phyloP scores from a whole-genome alignment of 2,797 vertebrate species.

The Streptopelia turtur region DNA sequence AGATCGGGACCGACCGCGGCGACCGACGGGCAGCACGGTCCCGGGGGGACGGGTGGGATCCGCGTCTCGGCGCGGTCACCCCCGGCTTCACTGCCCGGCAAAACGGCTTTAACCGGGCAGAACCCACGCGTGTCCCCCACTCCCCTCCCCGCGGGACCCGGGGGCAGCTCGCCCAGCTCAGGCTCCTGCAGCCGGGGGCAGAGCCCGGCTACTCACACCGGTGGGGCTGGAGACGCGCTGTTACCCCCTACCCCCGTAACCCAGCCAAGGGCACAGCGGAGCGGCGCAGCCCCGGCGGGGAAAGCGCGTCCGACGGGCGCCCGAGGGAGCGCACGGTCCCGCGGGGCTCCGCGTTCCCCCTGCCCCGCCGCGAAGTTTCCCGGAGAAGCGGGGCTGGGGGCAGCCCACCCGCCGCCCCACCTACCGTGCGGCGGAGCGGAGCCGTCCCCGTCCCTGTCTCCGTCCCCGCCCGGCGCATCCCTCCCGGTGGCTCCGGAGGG shows the following conservation, averaged over 20 bases:
- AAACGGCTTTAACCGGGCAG: background rate
- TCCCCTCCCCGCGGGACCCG: background rate
- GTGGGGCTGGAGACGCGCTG: background rate
- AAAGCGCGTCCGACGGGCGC: background rate
- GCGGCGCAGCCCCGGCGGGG: background rate
- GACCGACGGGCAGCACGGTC: background rate
- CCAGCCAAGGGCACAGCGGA: background rate
- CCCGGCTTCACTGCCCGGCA: background rate
- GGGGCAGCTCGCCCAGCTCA: background rate
- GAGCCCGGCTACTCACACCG: background rate
- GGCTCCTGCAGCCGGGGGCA: background rate
- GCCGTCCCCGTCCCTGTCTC: background rate
- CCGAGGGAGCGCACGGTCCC: background rate
- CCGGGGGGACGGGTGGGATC: background rate
- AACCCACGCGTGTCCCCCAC: background rate
- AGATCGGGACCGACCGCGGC: too few relatives aligned
- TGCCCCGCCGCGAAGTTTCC: conserved; percentile 12
- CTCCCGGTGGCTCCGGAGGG: conserved; percentile 46
- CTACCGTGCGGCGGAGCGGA: conserved; percentile 32
- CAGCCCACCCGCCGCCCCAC: background rate
- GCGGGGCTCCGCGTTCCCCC: background rate
- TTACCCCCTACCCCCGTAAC: background rate
- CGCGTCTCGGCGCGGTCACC: background rate
- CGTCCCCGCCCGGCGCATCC: background rate
- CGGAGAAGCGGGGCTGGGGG: background rate